Conservation (phyloP, 2,113 vertebrate genomes). For the Elephas maximus region DNA sequence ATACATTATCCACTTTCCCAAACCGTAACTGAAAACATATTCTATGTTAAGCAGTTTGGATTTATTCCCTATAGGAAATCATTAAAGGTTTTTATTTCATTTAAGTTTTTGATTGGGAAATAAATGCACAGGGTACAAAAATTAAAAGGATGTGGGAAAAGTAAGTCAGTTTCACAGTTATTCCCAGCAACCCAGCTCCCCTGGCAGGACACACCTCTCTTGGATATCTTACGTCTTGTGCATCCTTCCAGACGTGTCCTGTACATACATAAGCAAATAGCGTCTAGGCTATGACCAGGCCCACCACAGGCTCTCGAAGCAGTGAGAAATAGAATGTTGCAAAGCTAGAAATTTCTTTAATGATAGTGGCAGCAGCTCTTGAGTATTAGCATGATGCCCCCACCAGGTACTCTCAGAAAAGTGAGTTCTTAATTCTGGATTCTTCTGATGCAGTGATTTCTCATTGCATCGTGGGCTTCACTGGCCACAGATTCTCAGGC, state of each 20-base stretch:
- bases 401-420: not conserved
- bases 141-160: not conserved
- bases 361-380: not conserved
- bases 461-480: not conserved
- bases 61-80: not conserved
- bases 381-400: not conserved
- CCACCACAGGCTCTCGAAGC: not conserved
- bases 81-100: constrained; percentile 14
- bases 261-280: not conserved
- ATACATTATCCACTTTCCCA: not conserved
- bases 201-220: not conserved
- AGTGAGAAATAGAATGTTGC: not conserved
- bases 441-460: not conserved
- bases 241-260: not conserved
- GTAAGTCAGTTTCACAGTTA: not conserved
- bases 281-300: not conserved
- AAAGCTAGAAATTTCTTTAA: not conserved
- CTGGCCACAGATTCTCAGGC: not conserved
- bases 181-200: not conserved
- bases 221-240: not conserved
- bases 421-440: not conserved
- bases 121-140: not conserved
- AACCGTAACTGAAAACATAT: not conserved
- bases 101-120: not conserved
- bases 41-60: not conserved